Evolutionary conservation across 2,113 vertebrate genomes (phyloP), one percentile per base, ranked within the genome.

Genomic region (Aspiorhynchus laticeps): DNA sequence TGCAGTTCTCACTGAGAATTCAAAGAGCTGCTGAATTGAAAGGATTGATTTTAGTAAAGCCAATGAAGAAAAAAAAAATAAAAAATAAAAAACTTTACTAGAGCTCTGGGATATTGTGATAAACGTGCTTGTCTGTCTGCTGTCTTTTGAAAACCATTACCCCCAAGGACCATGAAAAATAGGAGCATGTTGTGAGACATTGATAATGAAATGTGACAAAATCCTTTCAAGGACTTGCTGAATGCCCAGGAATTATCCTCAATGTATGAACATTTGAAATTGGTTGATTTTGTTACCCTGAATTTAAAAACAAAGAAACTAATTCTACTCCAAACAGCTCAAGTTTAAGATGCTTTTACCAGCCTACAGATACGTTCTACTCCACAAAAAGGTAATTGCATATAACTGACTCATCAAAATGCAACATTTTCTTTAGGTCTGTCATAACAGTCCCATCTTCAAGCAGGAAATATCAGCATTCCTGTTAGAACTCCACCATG

Each of bases 81-180:
- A 46, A 48, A 14, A n/a, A n/a, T n/a, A 1, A 26, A 41, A 61
- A n/a, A 59, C 6, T 61, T 56, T 61, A 61, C 31, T 2, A 9
- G 11, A 41, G 78, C 53, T 61, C 33, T 80, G 33, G 6, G n/a
- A n/a, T 61, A 61, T 41, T 38, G 14, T 61, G 53, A 61, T 80
- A 26, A 24, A 36, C 38, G 3, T 61, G 77, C 12, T 80, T 41
- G 78, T 80, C 78, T 80, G 2, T 59, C 53, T 41, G 53, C 77
- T 38, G 31, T 80, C 53, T 61, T 80, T 61, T 61, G 31, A 80
- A 59, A 80, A 80, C 24, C 14, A 63, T 63, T 63, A 80, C 36
- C n/a, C n/a, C n/a, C 14, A 43, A 43, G 77, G 24, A 65, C 79
- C 26, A 65, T 65, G 79, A 10, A 19, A 80, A 81, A 81, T 17